A percentile compares a stretch with the other conserved stretches of the same genome.
Conservation (phyloP, 2,888 invertebrate genomes). For the Heliconius charithonia region DNA sequence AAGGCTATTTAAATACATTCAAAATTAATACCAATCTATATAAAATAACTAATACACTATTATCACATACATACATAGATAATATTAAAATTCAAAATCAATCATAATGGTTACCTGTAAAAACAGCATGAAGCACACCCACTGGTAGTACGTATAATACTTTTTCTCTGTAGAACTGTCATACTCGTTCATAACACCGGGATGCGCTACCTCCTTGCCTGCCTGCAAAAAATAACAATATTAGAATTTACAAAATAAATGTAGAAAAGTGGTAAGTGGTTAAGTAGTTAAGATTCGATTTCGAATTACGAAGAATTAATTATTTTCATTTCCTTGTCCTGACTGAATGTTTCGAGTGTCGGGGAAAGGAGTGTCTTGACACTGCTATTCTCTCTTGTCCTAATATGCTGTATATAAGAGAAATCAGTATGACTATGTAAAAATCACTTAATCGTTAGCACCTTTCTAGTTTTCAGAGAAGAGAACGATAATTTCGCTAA, state of each 20-base stretch:
- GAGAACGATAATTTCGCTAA: not conserved
- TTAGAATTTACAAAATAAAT: not conserved
- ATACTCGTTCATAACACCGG: constrained; percentile 91
- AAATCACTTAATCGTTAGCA: not conserved
- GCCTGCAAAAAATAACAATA: constrained; percentile 60
- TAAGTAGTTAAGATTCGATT: no score
- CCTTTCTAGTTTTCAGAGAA: not conserved
- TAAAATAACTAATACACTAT: no score
- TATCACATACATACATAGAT: no score
- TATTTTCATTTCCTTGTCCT: no score
- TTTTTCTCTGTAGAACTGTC: constrained; percentile 90
- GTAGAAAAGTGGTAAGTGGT: not conserved
- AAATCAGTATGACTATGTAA: not conserved
- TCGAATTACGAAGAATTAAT: no score
- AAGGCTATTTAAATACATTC: no score
- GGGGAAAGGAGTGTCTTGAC: no score
- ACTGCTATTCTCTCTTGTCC: no score
- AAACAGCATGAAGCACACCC: constrained; percentile 92
- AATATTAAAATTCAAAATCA: no score
- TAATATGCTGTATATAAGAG: not conserved
- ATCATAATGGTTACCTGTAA: constrained; percentile 86
- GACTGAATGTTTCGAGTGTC: no score
- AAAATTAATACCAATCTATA: no score
- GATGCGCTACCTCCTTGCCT: constrained; percentile 86
- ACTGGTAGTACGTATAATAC: constrained; percentile 97